Evolutionary conservation across 2,113 vertebrate genomes (phyloP), one percentile per base, ranked within the genome.

Genomic region (Myotis brandtii): DNA sequence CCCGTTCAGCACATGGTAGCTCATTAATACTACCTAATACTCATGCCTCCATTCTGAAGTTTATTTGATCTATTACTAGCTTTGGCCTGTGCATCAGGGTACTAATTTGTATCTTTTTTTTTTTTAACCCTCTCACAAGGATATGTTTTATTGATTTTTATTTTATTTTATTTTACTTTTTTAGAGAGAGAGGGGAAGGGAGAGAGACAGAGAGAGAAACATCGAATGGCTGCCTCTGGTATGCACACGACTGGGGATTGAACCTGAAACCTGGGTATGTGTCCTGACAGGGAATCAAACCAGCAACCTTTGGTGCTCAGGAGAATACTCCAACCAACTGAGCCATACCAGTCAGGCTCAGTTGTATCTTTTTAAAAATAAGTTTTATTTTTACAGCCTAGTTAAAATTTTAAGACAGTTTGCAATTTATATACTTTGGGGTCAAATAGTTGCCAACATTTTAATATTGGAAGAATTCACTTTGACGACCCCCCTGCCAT

Each of bases 401-500:
- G 30, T 59, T 89, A 83, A 37, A 59, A 5, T 92, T 94, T 86
- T 91, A 84, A 94, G 93, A 66, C 2, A 43, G 43, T 56, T 91
- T 37, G 7, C 43, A 52, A 20, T 87, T 87, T 83, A 79, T 20
- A 40, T 81, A 48, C 11, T 76, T 93, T 62, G 87, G 50, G 32
- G 20, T 2, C 75, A 96, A 92, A 89, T 86, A 91, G 52, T 86
- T 86, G 70, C 37, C 50, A 83, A 86, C 1, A 94, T 46, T 84
- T 96, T 95, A 84, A 69, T 81, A 76, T 72, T 48, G n/a, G 64
- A 91, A 83, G 17, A 86, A 43, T 89, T 91, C 21, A 66, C 43
- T 88, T 82, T 81, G 54, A 56, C 6, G 54, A 56, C 11, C 3
- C 7, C 20, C 10, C 73, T n/a, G 16, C 20, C 50, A 56, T 21